Evolutionary conservation across 2,113 vertebrate genomes (phyloP).

Genomic region (Chlamydotis undulata): DNA sequence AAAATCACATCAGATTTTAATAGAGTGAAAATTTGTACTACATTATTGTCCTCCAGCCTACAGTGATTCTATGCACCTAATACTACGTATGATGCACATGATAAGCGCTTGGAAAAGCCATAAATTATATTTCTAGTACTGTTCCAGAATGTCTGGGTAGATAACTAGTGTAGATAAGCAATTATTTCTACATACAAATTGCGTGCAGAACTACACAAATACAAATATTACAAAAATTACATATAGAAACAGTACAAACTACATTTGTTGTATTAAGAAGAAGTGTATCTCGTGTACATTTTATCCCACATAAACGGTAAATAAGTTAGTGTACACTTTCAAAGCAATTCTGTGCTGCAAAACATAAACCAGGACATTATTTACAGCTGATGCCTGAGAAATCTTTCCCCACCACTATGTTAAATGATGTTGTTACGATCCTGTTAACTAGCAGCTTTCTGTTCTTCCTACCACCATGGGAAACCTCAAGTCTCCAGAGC

Average conservation of each 20-base stretch:
- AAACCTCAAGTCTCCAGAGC: background rate
- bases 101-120: background rate
- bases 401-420: accelerated
- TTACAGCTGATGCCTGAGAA: background rate
- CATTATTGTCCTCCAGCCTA: background rate
- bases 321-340: background rate
- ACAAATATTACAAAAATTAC: background rate
- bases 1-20: background rate
- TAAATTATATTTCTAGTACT: background rate
- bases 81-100: no score
- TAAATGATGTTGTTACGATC: background rate
- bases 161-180: background rate
- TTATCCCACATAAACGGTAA: background rate
- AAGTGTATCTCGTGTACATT: background rate
- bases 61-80: background rate
- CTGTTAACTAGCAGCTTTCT: background rate
- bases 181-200: background rate
- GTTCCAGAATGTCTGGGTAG: background rate
- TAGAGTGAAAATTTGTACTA: background rate
- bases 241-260: background rate
- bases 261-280: background rate
- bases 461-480: background rate
- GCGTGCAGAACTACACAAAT: background rate
- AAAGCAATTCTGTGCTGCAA: background rate
- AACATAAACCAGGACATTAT: background rate